phyloP scores from a whole-genome alignment of 2,113 vertebrate species.

The Microcebus lehilahytsara region DNA sequence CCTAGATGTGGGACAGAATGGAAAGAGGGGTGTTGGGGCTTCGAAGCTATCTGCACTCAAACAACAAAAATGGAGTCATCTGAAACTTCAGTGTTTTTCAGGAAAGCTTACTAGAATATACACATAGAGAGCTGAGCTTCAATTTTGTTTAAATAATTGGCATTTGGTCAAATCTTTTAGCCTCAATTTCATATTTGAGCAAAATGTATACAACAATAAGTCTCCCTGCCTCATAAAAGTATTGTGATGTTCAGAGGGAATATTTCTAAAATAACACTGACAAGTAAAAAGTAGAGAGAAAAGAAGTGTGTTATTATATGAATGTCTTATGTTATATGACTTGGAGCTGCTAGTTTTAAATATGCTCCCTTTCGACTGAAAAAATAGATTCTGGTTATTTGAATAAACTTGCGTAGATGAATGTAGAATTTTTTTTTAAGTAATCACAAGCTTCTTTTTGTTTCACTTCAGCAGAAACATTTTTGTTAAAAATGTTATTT shows the following conservation, averaged over 20 bases:
- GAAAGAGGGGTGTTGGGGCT: accelerated
- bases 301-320: neutral
- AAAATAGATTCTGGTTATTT: neutral
- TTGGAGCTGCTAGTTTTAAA: neutral
- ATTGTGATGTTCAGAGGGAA: neutral
- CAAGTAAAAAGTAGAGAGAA: neutral
- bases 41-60: neutral
- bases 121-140: neutral
- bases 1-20: neutral
- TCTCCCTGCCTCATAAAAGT: neutral
- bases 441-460: neutral
- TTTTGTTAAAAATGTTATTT: slow-evolving; percentile 14
- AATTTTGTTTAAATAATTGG: neutral
- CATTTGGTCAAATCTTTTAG: neutral
- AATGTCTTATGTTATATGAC: neutral
- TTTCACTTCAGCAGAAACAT: slow-evolving; percentile 36
- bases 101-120: neutral
- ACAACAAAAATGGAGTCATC: neutral
- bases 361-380: neutral
- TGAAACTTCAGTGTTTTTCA: neutral
- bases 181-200: neutral
- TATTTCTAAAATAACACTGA: neutral
- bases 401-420: neutral
- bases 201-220: neutral
- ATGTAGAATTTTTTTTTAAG: neutral